Base-by-base conservation (phyloP, 1,140 invertebrate species). In the Paralvinella palmiformis region DNA sequence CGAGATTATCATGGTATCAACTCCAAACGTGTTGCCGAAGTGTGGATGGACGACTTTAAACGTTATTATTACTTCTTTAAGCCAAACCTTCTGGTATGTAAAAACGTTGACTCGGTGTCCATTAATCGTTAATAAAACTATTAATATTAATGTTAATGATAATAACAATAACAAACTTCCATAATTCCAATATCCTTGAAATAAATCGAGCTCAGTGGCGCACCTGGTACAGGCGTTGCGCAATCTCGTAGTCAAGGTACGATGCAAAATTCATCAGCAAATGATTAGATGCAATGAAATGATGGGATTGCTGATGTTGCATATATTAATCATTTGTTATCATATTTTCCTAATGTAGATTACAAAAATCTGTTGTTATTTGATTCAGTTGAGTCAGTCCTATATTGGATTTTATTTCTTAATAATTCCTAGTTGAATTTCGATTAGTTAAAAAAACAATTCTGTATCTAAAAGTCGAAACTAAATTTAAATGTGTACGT, bases 11-110 rank as follows among this genome's bases (percentile, higher is more conserved):
- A 83, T 4, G 75, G 73, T 36, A 72, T 73, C 56, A 84, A 84
- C 72, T 76, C 82, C 3, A 69, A 82, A n/a, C 73, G 83, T 59
- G 76, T 84, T 62, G 79, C 79, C 3, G 76, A 79, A 67, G 83
- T 85, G 5, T 84, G 84, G 84, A 84, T 99, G 83, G 97, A 99
- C 79, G 96, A 99, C 73, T 99, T 97, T 80, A 92, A 95, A 62
- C 45, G 76, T 59, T 63, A 79, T n/a, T 80, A 77, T 66, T 79
- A 78, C 64, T 73, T 5, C 27, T 48, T 52, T 29, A 83, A 91
- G 22, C 86, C 85, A 15, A 91, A 94, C 75, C 81, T 92, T 17
- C 84, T 86, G 82, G 88, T 90, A 74, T 78, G 77, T 57, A 32
- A 13, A n/a, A n/a, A n/a, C n/a, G n/a, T n/a, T n/a, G n/a, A n/a